Conservation (phyloP, 2,888 invertebrate species). For the Chrysomela aeneicollis region DNA sequence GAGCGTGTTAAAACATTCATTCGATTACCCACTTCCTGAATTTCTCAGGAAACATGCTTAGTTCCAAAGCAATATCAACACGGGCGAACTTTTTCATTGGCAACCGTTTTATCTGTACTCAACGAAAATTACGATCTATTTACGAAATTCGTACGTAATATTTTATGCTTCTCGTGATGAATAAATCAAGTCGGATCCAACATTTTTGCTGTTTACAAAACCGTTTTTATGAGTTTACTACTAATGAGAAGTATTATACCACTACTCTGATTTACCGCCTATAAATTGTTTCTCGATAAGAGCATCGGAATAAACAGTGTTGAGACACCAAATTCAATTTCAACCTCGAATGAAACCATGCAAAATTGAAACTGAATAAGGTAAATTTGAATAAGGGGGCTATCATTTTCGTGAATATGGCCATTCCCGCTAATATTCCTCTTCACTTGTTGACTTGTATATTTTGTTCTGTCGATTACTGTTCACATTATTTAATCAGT, state of each 20-base stretch:
- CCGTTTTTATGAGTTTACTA: not conserved
- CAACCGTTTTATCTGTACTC: not conserved
- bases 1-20: too few relatives aligned
- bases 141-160: not conserved
- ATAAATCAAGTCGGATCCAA: not conserved
- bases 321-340: too few relatives aligned
- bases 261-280: not conserved
- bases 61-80: not conserved
- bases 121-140: not conserved
- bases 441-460: not conserved
- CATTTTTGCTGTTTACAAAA: not conserved
- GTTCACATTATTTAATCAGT: not conserved
- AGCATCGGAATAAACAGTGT: not conserved
- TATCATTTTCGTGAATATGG: too few relatives aligned
- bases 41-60: too few relatives aligned
- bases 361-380: too few relatives aligned
- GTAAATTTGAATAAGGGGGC: too few relatives aligned
- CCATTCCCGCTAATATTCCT: too few relatives aligned
- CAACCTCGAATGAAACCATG: too few relatives aligned
- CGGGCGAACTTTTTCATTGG: not conserved
- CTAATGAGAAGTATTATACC: not conserved
- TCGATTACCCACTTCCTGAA: too few relatives aligned
- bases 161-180: slow-evolving; percentile 1
- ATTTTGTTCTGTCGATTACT: not conserved
- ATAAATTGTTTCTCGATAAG: not conserved